Percentiles rank a stretch among this genome's conserved stretches.
phyloP scores from a whole-genome alignment of 37 sponge, comb jelly and placozoan genomes.

The Ianthella basta region DNA sequence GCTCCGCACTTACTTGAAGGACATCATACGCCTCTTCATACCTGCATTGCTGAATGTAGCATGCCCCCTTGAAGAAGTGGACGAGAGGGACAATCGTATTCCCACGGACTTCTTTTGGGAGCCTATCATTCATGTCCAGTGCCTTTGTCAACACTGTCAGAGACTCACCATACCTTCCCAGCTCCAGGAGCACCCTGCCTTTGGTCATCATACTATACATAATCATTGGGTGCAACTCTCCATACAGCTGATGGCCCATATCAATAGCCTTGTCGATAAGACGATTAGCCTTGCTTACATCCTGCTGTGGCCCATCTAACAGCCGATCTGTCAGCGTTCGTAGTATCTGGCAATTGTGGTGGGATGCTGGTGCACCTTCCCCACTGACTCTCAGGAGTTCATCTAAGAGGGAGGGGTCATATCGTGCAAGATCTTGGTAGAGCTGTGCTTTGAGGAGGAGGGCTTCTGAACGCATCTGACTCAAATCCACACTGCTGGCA shows the following conservation, averaged over 20 bases:
- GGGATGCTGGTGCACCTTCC: background rate
- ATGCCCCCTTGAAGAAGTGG: background rate
- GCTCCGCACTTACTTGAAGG: background rate
- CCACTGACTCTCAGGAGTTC: background rate
- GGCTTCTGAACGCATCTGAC: too few species aligned
- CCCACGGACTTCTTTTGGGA: background rate
- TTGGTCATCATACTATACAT: background rate
- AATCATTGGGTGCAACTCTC: background rate
- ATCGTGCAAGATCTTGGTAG: background rate
- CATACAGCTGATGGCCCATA: conserved; percentile 5
- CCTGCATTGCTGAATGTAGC: background rate
- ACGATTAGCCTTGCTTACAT: background rate
- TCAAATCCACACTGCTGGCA: background rate
- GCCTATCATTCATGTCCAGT: background rate
- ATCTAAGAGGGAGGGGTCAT: background rate
- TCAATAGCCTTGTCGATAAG: background rate
- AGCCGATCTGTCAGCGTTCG: conserved; percentile 11
- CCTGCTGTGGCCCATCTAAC: background rate
- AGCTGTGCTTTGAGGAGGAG: background rate
- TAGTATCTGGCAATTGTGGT: background rate
- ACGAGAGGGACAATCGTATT: background rate
- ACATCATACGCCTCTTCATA: background rate
- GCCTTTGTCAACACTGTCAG: background rate
- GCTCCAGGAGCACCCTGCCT: background rate
- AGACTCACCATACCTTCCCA: background rate